These are phyloP conservation scores for Apis dorsata DNA, from an alignment of 1,140 invertebrate genomes.

Conservation along the genomic window DNA sequence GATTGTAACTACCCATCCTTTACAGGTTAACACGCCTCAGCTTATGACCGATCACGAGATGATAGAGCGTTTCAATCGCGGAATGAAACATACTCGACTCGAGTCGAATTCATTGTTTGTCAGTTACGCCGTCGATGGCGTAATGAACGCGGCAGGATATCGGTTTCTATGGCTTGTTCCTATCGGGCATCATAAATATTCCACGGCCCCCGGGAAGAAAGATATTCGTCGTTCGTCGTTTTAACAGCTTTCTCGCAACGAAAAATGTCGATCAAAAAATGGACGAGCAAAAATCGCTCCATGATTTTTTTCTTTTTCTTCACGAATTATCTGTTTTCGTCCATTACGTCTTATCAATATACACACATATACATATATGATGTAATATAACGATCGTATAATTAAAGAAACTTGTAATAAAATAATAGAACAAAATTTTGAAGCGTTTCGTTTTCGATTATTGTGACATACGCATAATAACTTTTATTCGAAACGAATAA, in stretches of 20 bases:
- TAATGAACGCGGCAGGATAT: slow-evolving; percentile 30
- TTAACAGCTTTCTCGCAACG: background rate
- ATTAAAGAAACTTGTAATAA: too few species aligned
- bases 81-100: slow-evolving; percentile 40
- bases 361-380: too few species aligned
- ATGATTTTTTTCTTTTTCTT: too few species aligned
- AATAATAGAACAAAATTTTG: too few species aligned
- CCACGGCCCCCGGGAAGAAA: background rate
- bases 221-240: slow-evolving; percentile 9
- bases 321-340: too few species aligned
- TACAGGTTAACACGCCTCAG: background rate
- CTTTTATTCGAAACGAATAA: slow-evolving; percentile 8
- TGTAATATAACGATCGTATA: too few species aligned
- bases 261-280: background rate
- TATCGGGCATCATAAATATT: slow-evolving; percentile 28
- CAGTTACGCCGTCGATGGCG: slow-evolving; percentile 37
- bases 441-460: too few species aligned
- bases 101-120: slow-evolving; percentile 57
- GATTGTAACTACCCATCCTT: background rate
- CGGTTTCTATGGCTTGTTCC: background rate
- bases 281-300: background rate
- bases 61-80: slow-evolving; percentile 37
- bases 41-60: slow-evolving; percentile 27
- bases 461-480: background rate
- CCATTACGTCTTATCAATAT: too few species aligned